These are phyloP conservation scores for Equus quagga DNA, from an alignment of 2,113 vertebrate species.

Conservation along the genomic window DNA sequence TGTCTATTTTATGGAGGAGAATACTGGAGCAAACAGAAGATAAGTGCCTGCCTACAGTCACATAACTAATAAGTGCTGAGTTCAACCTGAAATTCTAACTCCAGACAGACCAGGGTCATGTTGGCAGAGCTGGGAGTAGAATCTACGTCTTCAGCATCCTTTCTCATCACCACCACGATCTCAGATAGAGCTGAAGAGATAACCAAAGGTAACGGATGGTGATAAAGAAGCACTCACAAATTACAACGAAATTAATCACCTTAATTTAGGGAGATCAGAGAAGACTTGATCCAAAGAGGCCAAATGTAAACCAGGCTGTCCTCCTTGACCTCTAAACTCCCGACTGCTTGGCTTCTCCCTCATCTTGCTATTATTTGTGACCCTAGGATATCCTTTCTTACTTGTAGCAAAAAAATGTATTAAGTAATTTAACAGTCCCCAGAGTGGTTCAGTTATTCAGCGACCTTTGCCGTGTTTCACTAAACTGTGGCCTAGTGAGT, in stretches of 20 bases:
- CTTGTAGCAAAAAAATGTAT: conserved; percentile 34
- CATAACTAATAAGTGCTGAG: neutral
- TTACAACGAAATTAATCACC: conserved; percentile 37
- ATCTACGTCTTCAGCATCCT: neutral
- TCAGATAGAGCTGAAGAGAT: neutral
- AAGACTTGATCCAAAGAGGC: conserved; percentile 28
- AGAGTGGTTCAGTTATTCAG: neutral
- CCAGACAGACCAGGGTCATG: neutral
- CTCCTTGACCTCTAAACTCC: conserved; percentile 15
- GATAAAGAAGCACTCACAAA: neutral
- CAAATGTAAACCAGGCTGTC: conserved; percentile 51
- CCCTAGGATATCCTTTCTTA: neutral
- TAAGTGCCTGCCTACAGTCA: neutral
- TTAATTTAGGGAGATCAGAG: neutral
- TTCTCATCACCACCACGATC: neutral
- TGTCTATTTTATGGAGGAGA: neutral
- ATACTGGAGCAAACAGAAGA: neutral
- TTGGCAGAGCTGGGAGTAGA: neutral
- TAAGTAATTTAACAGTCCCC: conserved; percentile 22
- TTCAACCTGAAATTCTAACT: neutral
- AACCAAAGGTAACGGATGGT: neutral
- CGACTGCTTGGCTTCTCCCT: neutral
- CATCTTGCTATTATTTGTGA: neutral
- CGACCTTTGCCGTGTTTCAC: neutral
- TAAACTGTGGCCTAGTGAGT: conserved; percentile 49